Base-by-base conservation (phyloP, 2,888 invertebrate species). In the Eugnorisma glareosa region DNA sequence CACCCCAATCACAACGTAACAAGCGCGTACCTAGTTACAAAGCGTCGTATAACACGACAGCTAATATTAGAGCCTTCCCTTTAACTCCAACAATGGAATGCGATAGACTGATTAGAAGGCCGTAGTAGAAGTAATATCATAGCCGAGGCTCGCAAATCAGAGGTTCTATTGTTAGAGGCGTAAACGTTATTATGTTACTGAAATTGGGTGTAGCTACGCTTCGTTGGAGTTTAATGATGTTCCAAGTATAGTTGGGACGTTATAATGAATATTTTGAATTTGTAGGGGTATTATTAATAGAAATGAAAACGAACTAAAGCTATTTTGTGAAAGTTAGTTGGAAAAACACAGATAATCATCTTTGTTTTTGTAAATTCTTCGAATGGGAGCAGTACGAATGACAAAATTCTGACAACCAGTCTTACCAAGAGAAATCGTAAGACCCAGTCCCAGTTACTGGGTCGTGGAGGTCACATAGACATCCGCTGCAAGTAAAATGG, bases 121-220 rank as follows among this genome's bases (percentile, higher is more conserved):
- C 18, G 35, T n/a, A 21, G 75, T 67, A 51, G 59, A 67, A 75
- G 59, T 75, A 79, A 75, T 75, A 67, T 66, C 4, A 59, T 67
- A 79, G 76, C 24, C 43, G 57, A 24, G 73, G 59, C 75, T 81
- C 81, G 82, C 89, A 90, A 89, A 90, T 90, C 89, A 90, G 77
- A 90, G 77, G 64, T 51, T 15, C 85, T 73, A 90, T 90, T 90
- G 90, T 90, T 80, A 67, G 59, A 72, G 63, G 73, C 81, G 72
- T 85, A 83, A 85, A 75, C 66, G 75, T 82, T 79, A 88, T 86
- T 83, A 77, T 77, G 77, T 80, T 80, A 74, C 79, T 67, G 73
- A 73, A 83, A 88, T 87, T 86, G 81, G 86, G 66, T 77, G 69
- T 75, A 66, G n/a, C 54, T 54, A 59, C 66, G 70, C 72, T 79